Evolutionary conservation across 2,113 vertebrate genomes (phyloP).

Genomic region (Capra hircus): DNA sequence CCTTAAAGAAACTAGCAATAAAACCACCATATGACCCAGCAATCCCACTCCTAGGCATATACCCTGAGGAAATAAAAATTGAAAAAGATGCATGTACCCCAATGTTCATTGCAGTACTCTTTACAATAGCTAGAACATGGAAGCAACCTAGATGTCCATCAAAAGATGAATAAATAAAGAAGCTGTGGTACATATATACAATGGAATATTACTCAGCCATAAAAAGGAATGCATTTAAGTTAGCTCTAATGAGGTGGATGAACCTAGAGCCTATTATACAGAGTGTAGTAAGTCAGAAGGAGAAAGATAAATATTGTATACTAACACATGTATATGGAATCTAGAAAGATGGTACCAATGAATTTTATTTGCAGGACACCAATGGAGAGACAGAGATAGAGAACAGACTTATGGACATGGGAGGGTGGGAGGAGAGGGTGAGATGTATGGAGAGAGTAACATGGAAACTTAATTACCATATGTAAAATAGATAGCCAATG

Average conservation of each 20-base stretch:
- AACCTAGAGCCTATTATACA: background rate
- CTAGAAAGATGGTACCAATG: background rate
- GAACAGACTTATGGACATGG: background rate
- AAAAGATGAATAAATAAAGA: background rate
- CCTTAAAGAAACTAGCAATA: background rate
- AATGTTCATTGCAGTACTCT: background rate
- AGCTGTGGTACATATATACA: background rate
- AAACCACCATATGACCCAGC: background rate
- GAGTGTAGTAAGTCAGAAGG: background rate
- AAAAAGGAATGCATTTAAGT: background rate
- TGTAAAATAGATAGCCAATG: background rate
- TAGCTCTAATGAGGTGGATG: background rate
- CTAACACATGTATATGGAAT: background rate
- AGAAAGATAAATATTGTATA: background rate
- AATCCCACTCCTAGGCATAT: background rate
- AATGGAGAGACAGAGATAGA: background rate
- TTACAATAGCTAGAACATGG: background rate
- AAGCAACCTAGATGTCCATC: background rate
- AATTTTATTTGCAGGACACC: background rate
- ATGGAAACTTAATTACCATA: background rate
- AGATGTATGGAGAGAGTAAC: background rate
- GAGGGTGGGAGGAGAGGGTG: background rate
- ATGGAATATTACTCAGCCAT: background rate
- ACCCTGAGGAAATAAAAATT: background rate
- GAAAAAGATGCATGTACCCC: background rate